Percentiles rank a stretch among this genome's conserved stretches.
Conservation (phyloP, 2,888 invertebrate species). For the Orgyia antiqua region DNA sequence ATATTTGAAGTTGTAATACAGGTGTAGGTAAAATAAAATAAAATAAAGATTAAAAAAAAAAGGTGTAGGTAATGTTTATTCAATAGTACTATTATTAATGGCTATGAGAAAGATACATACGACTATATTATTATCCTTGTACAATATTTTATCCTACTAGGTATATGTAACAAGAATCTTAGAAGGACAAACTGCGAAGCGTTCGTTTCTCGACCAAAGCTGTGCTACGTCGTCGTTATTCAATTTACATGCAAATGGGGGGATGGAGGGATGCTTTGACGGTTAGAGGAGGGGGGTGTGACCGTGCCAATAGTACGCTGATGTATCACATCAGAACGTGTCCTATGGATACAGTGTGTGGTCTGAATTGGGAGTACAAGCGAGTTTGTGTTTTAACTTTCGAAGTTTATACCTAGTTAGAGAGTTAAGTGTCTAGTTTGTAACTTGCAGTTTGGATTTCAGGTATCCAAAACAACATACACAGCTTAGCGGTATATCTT, state of each 20-base stretch:
- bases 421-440: conserved; percentile 1
- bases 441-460: background rate
- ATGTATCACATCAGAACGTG: conserved; percentile 73
- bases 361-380: conserved; percentile 11
- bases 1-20: no score
- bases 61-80: no score
- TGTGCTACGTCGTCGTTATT: conserved; percentile 68
- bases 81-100: no score
- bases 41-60: no score
- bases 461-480: background rate
- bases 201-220: conserved; percentile 48
- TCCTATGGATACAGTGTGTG: conserved; percentile 34
- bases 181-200: conserved; percentile 47
- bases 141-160: conserved; percentile 22
- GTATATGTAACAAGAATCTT: no score
- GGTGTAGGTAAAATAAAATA: no score
- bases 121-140: conserved; percentile 13
- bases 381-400: conserved; percentile 8
- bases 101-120: no score
- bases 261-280: conserved; percentile 22
- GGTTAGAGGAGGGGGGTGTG: conserved; percentile 25
- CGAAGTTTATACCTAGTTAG: conserved; percentile 1
- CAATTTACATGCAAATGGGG: conserved; percentile 77
- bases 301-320: conserved; percentile 69
- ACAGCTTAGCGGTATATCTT: background rate